phyloP scores from a whole-genome alignment of 1,140 invertebrate species.

The Agrilus planipennis region DNA sequence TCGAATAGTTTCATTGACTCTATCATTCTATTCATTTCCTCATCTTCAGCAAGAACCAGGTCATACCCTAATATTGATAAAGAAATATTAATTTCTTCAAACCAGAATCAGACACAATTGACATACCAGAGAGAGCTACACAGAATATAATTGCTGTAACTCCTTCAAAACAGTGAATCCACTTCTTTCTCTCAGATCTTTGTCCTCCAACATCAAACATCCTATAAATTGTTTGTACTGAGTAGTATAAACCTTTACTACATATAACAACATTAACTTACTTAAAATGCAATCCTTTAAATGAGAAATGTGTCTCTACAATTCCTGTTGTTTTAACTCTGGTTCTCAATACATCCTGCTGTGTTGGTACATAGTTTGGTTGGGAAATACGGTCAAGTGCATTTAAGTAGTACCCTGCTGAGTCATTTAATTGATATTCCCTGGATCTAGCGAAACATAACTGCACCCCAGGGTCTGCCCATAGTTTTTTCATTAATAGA shows the following conservation, averaged over 20 bases:
- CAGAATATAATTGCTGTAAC: conserved; percentile 99
- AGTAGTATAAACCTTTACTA: background rate
- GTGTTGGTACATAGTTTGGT: conserved; percentile 95
- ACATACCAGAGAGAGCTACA: conserved; percentile 88
- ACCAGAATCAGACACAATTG: background rate
- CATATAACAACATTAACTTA: conserved; percentile 42
- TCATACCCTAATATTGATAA: conserved; percentile 52
- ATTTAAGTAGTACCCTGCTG: conserved; percentile 84
- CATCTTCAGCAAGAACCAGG: conserved; percentile 91
- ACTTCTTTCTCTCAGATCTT: conserved; percentile 98
- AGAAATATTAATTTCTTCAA: background rate
- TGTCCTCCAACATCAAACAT: conserved; percentile 84
- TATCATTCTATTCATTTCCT: conserved; percentile 98
- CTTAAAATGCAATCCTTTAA: conserved; percentile 99
- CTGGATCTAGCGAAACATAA: conserved; percentile 68
- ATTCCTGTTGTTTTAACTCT: conserved; percentile 99
- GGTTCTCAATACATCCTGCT: conserved; percentile 98
- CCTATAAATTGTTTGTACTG: conserved; percentile 3
- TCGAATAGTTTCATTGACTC: conserved; percentile 98
- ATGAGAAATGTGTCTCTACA: conserved; percentile 99
- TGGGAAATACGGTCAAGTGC: conserved; percentile 89
- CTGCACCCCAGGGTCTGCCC: conserved; percentile 82
- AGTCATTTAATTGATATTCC: conserved; percentile 93
- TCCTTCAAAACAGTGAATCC: conserved; percentile 99
- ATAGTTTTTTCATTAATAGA: conserved; percentile 80